Conservation (phyloP, 2,888 invertebrate genomes). For the Frankliniella intonsa region DNA sequence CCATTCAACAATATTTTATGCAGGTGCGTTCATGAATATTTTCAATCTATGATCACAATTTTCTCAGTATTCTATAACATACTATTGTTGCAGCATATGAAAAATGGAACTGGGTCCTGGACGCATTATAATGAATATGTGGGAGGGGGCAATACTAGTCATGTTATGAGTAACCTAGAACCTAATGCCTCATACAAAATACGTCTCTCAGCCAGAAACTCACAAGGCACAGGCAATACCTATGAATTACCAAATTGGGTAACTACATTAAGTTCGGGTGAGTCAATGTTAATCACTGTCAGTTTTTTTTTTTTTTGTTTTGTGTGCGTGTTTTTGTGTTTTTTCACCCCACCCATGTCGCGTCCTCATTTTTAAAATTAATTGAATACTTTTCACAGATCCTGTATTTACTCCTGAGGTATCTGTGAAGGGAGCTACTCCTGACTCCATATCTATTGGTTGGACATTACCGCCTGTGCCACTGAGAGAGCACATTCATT, state of each 20-base stretch:
- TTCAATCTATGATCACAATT: neutral
- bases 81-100: slow-evolving; percentile 50
- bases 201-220: slow-evolving; percentile 62
- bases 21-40: slow-evolving; percentile 42
- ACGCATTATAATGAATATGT: slow-evolving; percentile 58
- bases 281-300: neutral
- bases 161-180: slow-evolving; percentile 61
- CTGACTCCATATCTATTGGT: slow-evolving; percentile 73
- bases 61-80: no score
- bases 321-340: slow-evolving; percentile 28
- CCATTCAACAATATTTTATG: slow-evolving; percentile 57
- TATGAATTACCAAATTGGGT: slow-evolving; percentile 54
- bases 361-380: neutral
- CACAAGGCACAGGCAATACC: slow-evolving; percentile 55
- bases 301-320: slow-evolving; percentile 9
- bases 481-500: slow-evolving; percentile 67
- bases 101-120: slow-evolving; percentile 52
- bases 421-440: slow-evolving; percentile 64
- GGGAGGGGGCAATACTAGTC: slow-evolving; percentile 60
- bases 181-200: slow-evolving; percentile 63
- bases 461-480: slow-evolving; percentile 67
- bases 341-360: neutral
- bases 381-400: slow-evolving; percentile 50
- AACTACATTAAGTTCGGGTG: slow-evolving; percentile 57
- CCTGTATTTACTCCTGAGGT: slow-evolving; percentile 75